Conservation (phyloP, 2,797 vertebrate genomes). For the Sphenopsis melanotis region DNA sequence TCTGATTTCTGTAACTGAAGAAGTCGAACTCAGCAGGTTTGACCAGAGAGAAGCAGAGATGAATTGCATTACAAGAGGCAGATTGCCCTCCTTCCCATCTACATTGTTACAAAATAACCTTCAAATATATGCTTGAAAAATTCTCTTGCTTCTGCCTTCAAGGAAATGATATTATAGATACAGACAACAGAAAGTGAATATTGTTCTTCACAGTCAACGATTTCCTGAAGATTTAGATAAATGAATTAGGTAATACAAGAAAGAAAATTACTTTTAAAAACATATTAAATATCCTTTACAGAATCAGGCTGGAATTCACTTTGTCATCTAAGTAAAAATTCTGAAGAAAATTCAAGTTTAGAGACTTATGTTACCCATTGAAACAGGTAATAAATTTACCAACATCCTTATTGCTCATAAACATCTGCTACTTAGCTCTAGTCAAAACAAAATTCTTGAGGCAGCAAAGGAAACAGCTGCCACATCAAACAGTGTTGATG, state of each 20-base stretch:
- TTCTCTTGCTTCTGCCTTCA: background rate
- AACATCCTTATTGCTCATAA: background rate
- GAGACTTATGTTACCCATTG: background rate
- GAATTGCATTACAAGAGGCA: background rate
- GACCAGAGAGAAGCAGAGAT: background rate
- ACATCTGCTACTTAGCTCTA: background rate
- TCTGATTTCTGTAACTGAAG: background rate
- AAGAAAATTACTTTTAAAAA: background rate
- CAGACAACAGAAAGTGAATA: background rate
- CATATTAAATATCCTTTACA: background rate
- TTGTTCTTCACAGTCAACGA: background rate
- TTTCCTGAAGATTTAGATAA: background rate
- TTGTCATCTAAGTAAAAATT: background rate
- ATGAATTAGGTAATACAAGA: background rate
- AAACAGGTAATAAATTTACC: conserved; percentile 11
- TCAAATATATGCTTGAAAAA: background rate
- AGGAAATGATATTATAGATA: background rate
- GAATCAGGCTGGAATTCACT: background rate
- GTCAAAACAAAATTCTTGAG: conserved; percentile 9
- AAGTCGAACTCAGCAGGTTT: background rate
- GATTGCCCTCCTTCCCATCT: background rate
- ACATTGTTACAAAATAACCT: background rate
- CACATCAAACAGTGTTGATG: background rate
- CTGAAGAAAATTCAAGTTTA: background rate
- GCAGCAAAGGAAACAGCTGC: conserved; percentile 19